Percentiles rank a stretch among this genome's conserved stretches.
Evolutionary conservation across 2,113 vertebrate genomes (phyloP).

Genomic region (Thermophis baileyi): DNA sequence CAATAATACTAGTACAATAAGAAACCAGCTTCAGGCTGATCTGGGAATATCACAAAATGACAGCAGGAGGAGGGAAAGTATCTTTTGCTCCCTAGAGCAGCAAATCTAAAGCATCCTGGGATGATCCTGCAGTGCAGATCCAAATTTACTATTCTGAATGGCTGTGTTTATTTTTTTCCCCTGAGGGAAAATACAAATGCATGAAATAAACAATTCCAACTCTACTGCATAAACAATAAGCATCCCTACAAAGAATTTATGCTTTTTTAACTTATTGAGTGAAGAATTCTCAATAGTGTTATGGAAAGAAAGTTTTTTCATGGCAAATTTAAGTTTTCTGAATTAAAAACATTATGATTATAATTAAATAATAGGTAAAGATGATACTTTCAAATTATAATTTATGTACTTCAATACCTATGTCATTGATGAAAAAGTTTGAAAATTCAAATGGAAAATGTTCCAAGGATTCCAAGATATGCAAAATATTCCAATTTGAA

Average conservation of each 20-base stretch:
- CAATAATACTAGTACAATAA: not conserved
- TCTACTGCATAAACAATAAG: not conserved
- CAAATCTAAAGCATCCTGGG: not conserved
- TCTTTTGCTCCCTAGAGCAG: not conserved
- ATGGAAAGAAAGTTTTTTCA: not conserved
- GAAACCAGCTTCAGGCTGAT: not conserved
- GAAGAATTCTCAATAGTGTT: not conserved
- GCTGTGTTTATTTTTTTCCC: not conserved
- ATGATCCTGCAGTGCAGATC: not conserved
- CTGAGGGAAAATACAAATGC: not conserved
- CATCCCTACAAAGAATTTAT: not conserved
- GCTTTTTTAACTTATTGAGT: not conserved
- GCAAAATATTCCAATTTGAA: not conserved
- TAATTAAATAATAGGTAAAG: not conserved
- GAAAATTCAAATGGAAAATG: not conserved
- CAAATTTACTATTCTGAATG: not conserved
- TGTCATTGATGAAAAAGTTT: not conserved
- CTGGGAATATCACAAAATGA: not conserved
- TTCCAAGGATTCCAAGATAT: not conserved
- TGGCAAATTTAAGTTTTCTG: not conserved
- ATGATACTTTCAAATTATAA: not conserved
- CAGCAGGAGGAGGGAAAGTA: not conserved
- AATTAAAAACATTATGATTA: not conserved
- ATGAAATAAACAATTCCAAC: not conserved
- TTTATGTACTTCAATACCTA: not conserved